phyloP scores from a whole-genome alignment of 2,113 vertebrate species.

The Phrynosoma blainvillii region DNA sequence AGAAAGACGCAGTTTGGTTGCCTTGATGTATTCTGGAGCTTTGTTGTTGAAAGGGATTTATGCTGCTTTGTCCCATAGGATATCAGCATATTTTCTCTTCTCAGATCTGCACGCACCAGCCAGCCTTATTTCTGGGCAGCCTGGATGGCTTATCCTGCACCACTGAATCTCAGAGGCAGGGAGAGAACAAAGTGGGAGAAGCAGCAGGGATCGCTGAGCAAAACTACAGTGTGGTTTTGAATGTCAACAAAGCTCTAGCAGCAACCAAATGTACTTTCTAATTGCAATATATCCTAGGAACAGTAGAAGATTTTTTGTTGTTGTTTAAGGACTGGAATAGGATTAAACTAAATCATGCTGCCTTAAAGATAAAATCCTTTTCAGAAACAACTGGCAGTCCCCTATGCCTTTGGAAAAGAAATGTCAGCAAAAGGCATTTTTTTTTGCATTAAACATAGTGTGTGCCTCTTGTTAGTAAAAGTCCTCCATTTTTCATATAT shows the following conservation, averaged over 20 bases:
- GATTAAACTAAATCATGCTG: constrained; percentile 26
- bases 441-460: not conserved
- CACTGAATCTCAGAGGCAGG: constrained; percentile 32
- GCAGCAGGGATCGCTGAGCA: not conserved
- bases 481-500: no score
- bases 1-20: not conserved
- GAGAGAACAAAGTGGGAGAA: not conserved
- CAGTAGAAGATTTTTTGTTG: not conserved
- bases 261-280: constrained; percentile 17
- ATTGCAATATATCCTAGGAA: constrained; percentile 22
- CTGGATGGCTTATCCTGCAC: constrained; percentile 29
- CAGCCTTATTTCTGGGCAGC: constrained; percentile 38
- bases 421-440: not conserved
- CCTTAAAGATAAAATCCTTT: constrained; percentile 23
- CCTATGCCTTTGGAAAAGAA: not conserved
- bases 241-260: constrained; percentile 38
- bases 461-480: no score
- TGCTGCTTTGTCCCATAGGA: constrained; percentile 26
- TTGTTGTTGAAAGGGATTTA: constrained; percentile 2
- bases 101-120: constrained; percentile 38
- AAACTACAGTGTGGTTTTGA: constrained; percentile 41
- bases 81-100: constrained; percentile 37
- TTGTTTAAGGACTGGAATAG: not conserved
- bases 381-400: not conserved
- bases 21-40: constrained; percentile 7